Evolutionary conservation across 2,888 invertebrate genomes (phyloP).

Genomic region (Odontocolon sp.): DNA sequence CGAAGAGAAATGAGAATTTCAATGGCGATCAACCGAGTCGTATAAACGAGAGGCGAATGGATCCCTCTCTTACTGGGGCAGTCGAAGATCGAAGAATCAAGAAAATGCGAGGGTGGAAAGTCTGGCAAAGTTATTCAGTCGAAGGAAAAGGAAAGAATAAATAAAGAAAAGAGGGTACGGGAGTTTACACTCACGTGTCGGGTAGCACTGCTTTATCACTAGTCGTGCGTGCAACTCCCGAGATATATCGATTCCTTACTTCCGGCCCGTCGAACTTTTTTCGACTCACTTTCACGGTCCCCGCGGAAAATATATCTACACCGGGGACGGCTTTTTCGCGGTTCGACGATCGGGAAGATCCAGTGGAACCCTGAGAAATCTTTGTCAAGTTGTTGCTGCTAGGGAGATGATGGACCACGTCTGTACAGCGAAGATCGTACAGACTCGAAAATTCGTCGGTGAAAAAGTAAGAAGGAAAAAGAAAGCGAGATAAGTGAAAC

Average conservation of each 20-base stretch:
- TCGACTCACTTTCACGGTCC: constrained; percentile 56
- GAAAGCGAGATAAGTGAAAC: no score
- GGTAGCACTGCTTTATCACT: constrained; percentile 15
- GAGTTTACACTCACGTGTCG: constrained; percentile 41
- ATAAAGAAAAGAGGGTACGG: constrained; percentile 2
- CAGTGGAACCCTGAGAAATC: constrained; percentile 42
- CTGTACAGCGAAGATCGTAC: background rate
- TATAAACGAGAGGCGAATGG: constrained; percentile 38
- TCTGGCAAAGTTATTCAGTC: constrained; percentile 54
- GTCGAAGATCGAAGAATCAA: constrained; percentile 34
- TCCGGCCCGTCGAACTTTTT: constrained; percentile 58
- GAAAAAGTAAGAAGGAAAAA: no score
- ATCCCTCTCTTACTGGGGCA: background rate
- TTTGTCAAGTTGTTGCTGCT: constrained; percentile 23
- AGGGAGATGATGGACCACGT: background rate
- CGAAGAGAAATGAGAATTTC: constrained; percentile 47
- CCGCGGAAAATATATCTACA: constrained; percentile 34
- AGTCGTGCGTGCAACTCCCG: constrained; percentile 5
- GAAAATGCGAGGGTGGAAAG: constrained; percentile 19
- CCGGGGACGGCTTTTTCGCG: constrained; percentile 35
- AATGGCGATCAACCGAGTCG: constrained; percentile 42
- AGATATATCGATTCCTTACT: constrained; percentile 48
- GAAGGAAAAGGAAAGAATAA: constrained; percentile 7
- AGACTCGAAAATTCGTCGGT: no score
- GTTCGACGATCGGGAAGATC: constrained; percentile 42